phyloP scores from a whole-genome alignment of 2,797 vertebrate species.

The Adrianichthys oophorus region DNA sequence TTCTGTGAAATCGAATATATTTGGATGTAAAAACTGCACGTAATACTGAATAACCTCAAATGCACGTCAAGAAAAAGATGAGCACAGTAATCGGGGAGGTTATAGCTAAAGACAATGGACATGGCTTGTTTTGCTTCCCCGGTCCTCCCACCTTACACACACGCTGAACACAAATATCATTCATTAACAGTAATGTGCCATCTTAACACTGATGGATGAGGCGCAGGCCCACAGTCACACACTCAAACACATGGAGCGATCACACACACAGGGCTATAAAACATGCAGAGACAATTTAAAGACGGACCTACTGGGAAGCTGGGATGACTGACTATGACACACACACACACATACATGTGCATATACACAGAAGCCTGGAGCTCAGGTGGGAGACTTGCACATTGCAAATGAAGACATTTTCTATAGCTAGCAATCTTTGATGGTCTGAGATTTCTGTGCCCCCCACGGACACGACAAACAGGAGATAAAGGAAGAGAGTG shows the following conservation, averaged over 20 bases:
- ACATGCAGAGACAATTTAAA: constrained; percentile 95
- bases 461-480: constrained; percentile 68
- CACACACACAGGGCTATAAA: constrained; percentile 85
- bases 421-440: constrained; percentile 72
- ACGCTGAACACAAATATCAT: constrained; percentile 86
- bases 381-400: constrained; percentile 74
- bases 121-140: constrained; percentile 71
- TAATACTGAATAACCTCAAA: constrained; percentile 39
- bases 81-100: constrained; percentile 57
- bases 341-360: constrained; percentile 25
- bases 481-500: constrained; percentile 41
- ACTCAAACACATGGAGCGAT: constrained; percentile 44
- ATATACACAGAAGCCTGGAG: constrained; percentile 54
- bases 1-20: too few relatives aligned
- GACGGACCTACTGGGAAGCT: constrained; percentile 88
- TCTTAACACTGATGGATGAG: constrained; percentile 88
- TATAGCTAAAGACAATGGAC: constrained; percentile 65
- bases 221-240: constrained; percentile 72
- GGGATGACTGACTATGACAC: constrained; percentile 81
- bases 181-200: constrained; percentile 93
- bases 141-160: constrained; percentile 78
- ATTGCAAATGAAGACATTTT: constrained; percentile 85
- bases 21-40: too few relatives aligned
- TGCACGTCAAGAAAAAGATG: constrained; percentile 59
- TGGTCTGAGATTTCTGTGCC: constrained; percentile 78